Conservation (phyloP, 2,797 vertebrate species). For the Sebastes kiyomatsui region DNA sequence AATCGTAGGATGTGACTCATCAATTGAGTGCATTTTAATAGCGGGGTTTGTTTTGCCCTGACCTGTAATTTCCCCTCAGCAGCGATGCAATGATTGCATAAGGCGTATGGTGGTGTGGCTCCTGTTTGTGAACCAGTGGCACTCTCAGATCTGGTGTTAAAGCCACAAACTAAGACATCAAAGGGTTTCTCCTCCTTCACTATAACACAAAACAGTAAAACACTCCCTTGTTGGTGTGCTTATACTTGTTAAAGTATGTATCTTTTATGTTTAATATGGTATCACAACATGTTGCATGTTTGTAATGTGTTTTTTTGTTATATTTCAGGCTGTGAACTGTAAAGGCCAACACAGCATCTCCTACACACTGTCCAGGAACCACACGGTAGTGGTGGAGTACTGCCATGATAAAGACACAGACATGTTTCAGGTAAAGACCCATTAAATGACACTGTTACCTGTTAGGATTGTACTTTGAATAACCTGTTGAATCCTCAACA, state of each 20-base stretch:
- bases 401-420: conserved; percentile 96
- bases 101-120: not conserved
- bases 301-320: conserved; percentile 23
- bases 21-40: not conserved
- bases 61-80: conserved; percentile 21
- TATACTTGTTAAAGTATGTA: not conserved
- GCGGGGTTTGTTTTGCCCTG: not conserved
- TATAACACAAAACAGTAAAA: not conserved
- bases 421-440: conserved; percentile 95
- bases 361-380: conserved; percentile 95
- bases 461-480: not conserved
- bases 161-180: conserved; percentile 29
- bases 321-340: conserved; percentile 92
- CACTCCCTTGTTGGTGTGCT: not conserved
- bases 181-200: conserved; percentile 5
- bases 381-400: conserved; percentile 98
- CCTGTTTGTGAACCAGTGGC: conserved; percentile 22
- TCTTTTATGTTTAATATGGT: not conserved
- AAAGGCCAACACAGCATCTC: conserved; percentile 99
- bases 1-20: conserved; percentile 4
- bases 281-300: not conserved
- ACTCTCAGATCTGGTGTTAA: conserved; percentile 8
- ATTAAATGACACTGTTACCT: not conserved
- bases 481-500: not conserved
- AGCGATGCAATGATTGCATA: not conserved